Conservation (phyloP, 1,140 invertebrate genomes). For the Panulirus ornatus region DNA sequence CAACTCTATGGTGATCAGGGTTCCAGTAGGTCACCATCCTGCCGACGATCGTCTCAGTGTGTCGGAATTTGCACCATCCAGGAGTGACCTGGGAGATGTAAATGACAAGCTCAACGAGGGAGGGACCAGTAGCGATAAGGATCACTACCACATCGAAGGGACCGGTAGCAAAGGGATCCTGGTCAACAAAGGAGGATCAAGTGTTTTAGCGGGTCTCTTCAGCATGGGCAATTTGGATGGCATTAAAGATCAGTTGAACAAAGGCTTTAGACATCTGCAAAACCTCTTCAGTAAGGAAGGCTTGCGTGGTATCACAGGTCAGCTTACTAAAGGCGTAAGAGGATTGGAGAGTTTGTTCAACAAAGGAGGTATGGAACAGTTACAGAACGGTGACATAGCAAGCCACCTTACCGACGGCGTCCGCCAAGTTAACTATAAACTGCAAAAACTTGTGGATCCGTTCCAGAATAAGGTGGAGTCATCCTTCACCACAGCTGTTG, state of each 20-base stretch:
- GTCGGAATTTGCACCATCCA: neutral
- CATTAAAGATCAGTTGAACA: too few species aligned
- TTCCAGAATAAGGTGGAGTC: constrained; percentile 30
- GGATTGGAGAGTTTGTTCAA: neutral
- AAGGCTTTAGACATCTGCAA: neutral
- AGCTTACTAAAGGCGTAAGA: constrained; percentile 22
- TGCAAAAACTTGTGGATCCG: constrained; percentile 32
- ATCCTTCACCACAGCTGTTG: constrained; percentile 35
- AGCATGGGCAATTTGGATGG: neutral
- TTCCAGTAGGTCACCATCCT: neutral
- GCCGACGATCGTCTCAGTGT: neutral
- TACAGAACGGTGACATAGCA: neutral
- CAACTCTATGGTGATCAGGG: neutral
- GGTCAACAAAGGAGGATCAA: neutral
- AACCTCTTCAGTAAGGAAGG: constrained; percentile 7
- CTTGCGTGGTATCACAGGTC: neutral
- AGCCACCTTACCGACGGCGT: constrained; percentile 5
- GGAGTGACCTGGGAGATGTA: too few species aligned
- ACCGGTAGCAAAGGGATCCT: neutral
- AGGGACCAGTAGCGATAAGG: too few species aligned
- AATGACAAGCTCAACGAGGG: too few species aligned
- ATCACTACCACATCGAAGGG: too few species aligned
- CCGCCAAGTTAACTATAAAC: constrained; percentile 26
- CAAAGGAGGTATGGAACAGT: neutral
- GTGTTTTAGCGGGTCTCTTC: neutral